Percentiles rank a stretch among this genome's conserved stretches.
phyloP scores from a whole-genome alignment of 2,113 vertebrate genomes.

The Hippoglossus stenolepis region DNA sequence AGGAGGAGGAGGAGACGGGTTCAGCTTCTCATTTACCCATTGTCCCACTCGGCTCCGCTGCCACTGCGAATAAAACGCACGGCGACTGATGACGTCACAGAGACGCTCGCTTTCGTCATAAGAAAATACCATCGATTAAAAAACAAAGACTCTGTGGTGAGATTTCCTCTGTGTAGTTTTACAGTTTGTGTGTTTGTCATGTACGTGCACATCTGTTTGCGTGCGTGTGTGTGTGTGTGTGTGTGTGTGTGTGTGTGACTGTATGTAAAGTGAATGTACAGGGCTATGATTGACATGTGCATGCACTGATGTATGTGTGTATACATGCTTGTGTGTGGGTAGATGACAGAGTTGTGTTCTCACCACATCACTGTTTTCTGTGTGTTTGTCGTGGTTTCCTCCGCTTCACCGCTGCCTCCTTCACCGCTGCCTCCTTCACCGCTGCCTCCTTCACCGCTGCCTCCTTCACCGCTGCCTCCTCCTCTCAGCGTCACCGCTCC shows the following conservation, averaged over 20 bases:
- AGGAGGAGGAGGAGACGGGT: neutral
- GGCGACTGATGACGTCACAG: neutral
- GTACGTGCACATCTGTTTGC: too few relatives aligned
- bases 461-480: too few relatives aligned
- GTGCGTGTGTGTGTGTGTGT: too few relatives aligned
- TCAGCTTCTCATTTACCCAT: neutral
- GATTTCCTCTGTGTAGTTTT: neutral
- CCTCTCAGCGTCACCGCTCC: too few relatives aligned
- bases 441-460: too few relatives aligned
- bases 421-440: too few relatives aligned
- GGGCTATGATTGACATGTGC: neutral
- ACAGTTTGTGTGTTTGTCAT: neutral
- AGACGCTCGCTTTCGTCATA: neutral
- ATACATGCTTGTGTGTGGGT: neutral
- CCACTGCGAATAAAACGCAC: too few relatives aligned
- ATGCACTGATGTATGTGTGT: neutral
- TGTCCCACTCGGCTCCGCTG: too few relatives aligned
- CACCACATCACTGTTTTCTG: too few relatives aligned
- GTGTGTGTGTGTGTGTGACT: neutral
- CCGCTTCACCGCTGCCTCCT: too few relatives aligned
- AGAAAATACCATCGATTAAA: neutral
- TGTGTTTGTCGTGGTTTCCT: too few relatives aligned
- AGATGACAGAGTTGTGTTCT: neutral
- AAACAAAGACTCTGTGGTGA: neutral
- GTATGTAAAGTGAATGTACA: neutral